These are phyloP conservation scores for Archilochus colubris DNA, from an alignment of 2,113 vertebrate species.

Conservation along the genomic window DNA sequence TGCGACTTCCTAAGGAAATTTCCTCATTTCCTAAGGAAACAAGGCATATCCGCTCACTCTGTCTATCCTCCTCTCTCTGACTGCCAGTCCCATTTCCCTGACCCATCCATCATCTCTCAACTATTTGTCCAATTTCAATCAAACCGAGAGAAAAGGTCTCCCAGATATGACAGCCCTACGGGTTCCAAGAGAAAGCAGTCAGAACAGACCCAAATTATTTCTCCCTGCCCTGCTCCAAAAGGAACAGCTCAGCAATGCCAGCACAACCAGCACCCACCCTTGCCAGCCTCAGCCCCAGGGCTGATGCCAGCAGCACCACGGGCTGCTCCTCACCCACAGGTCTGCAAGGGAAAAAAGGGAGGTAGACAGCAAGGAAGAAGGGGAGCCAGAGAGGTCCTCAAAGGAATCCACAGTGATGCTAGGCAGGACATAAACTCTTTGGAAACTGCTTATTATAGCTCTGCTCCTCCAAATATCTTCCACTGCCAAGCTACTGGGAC, in stretches of 20 bases:
- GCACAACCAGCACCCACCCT: not conserved
- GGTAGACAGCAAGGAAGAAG: not conserved
- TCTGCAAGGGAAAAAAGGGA: not conserved
- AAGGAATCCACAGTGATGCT: accelerated
- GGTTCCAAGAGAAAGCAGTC: not conserved
- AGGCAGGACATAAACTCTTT: not conserved
- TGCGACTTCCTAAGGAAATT: conserved; percentile 58
- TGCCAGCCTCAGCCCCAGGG: accelerated
- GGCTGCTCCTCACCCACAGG: not conserved
- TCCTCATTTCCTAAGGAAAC: conserved; percentile 68
- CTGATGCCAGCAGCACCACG: not conserved
- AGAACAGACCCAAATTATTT: not conserved
- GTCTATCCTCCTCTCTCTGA: conserved; percentile 37
- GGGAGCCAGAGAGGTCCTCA: not conserved
- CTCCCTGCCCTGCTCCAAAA: not conserved
- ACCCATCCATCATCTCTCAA: conserved; percentile 38
- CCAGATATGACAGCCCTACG: not conserved
- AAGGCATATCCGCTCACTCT: conserved; percentile 32
- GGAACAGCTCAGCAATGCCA: accelerated
- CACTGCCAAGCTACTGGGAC: not conserved
- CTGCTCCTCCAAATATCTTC: not conserved
- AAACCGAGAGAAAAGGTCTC: not conserved
- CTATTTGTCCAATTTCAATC: conserved; percentile 35
- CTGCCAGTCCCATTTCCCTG: conserved; percentile 19
- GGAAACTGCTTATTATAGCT: not conserved